phyloP scores from a whole-genome alignment of 2,797 vertebrate species.

The Poeciliopsis paucimaculata region DNA sequence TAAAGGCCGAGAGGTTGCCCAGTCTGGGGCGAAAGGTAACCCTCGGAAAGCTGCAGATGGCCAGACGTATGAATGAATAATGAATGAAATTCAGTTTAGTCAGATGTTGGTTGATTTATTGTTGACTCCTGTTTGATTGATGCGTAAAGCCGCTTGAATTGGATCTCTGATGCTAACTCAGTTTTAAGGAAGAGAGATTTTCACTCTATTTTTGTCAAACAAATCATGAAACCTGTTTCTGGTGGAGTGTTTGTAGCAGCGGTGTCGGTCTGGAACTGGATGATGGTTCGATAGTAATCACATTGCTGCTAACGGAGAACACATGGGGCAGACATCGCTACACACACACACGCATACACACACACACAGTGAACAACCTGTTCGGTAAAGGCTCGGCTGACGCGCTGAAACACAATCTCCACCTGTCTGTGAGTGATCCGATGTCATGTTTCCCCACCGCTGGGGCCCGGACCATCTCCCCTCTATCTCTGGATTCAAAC shows the following conservation, averaged over 20 bases:
- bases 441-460: constrained; percentile 61
- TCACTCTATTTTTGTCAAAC: constrained; percentile 3
- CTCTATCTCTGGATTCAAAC: constrained; percentile 63
- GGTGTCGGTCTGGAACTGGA: constrained; percentile 18
- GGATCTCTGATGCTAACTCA: neutral
- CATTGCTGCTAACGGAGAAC: constrained; percentile 16
- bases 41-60: neutral
- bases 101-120: constrained; percentile 2
- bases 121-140: neutral
- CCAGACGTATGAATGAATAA: neutral
- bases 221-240: constrained; percentile 15
- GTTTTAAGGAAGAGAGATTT: constrained; percentile 1
- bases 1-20: neutral
- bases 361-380: constrained; percentile 5
- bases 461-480: constrained; percentile 40
- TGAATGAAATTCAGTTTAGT: constrained; percentile 3
- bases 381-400: constrained; percentile 41
- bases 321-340: constrained; percentile 20
- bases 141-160: constrained; percentile 7
- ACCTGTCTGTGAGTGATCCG: constrained; percentile 57
- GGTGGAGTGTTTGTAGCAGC: constrained; percentile 14
- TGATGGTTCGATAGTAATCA: constrained; percentile 15
- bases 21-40: too few species aligned
- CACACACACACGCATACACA: neutral
- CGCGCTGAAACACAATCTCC: constrained; percentile 56